These are phyloP conservation scores for Sorex fumeus DNA, from an alignment of 2,113 vertebrate genomes.

Conservation along the genomic window DNA sequence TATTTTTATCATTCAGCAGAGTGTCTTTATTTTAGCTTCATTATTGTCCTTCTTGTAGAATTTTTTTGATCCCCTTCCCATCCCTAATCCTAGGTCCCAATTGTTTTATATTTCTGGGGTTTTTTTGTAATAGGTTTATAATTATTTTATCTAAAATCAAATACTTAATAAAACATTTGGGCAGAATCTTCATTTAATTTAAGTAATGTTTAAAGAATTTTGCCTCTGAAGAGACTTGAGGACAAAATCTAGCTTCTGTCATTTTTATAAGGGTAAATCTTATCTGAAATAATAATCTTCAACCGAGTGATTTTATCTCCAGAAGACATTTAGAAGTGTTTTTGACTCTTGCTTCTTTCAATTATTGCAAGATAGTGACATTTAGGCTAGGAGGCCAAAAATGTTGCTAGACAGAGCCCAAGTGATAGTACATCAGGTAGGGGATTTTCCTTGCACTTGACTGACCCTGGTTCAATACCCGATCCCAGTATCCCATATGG, in stretches of 20 bases:
- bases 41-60: no score
- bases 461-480: no score
- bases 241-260: background rate
- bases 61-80: background rate
- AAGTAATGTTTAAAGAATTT: background rate
- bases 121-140: background rate
- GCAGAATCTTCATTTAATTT: background rate
- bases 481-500: no score
- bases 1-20: no score
- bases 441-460: no score
- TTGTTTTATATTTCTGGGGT: background rate
- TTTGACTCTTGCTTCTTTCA: background rate
- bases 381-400: background rate
- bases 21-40: no score
- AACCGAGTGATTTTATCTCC: background rate
- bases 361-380: background rate
- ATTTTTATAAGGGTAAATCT: background rate
- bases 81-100: background rate
- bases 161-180: background rate
- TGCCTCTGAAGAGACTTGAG: background rate
- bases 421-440: no score
- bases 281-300: constrained; percentile 43
- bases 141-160: constrained; percentile 24
- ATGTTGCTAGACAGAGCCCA: background rate
- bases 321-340: background rate